Evolutionary conservation across 2,888 invertebrate genomes (phyloP).

Genomic region (Zootermopsis nevadensis): DNA sequence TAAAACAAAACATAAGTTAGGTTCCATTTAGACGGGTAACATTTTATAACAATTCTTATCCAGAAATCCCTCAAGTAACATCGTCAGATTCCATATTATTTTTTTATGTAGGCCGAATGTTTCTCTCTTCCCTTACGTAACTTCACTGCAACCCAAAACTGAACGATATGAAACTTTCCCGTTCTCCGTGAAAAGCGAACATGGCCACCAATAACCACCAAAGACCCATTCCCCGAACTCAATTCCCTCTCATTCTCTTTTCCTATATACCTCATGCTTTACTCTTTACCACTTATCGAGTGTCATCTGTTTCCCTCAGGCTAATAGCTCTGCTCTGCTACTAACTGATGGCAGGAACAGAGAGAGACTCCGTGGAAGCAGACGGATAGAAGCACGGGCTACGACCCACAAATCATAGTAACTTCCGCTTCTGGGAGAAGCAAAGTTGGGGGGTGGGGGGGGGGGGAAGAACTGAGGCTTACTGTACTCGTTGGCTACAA

Average conservation of each 20-base stretch:
- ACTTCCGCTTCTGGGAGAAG: slow-evolving; percentile 26
- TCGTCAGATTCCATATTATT: not conserved
- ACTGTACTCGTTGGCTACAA: not conserved
- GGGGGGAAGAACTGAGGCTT: not conserved
- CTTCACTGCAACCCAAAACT: slow-evolving; percentile 7
- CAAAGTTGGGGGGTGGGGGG: not conserved
- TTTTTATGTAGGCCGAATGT: not conserved
- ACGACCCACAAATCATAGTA: slow-evolving; percentile 32
- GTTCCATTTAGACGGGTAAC: too few relatives aligned
- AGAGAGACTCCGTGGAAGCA: not conserved
- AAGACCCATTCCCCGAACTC: not conserved
- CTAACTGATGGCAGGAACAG: slow-evolving; percentile 28
- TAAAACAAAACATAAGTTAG: too few relatives aligned
- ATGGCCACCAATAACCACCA: slow-evolving; percentile 30
- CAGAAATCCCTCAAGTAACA: too few relatives aligned
- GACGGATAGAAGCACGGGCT: not conserved
- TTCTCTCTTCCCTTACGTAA: not conserved
- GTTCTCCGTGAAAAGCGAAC: slow-evolving; percentile 14
- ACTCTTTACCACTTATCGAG: slow-evolving; percentile 29
- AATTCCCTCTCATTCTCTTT: slow-evolving; percentile 29
- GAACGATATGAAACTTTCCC: slow-evolving; percentile 7
- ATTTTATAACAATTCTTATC: too few relatives aligned
- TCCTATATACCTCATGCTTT: slow-evolving; percentile 35
- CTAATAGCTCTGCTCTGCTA: slow-evolving; percentile 17
- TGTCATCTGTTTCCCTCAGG: slow-evolving; percentile 31